Percentiles rank a stretch among this genome's conserved stretches.
These are phyloP conservation scores for Oligia latruncula DNA, from an alignment of 2,888 invertebrate genomes.

Conservation along the genomic window DNA sequence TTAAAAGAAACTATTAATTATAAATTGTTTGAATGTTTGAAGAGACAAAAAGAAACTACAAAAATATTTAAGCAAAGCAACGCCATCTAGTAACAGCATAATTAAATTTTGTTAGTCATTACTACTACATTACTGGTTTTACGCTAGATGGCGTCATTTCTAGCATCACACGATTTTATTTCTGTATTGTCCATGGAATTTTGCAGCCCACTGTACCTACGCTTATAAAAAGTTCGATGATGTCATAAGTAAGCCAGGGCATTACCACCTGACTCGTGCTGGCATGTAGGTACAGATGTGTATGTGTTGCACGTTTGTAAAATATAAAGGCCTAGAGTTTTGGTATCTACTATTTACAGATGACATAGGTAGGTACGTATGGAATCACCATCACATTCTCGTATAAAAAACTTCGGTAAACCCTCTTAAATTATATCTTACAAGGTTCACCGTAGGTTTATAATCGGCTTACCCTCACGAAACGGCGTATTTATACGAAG, in stretches of 20 bases:
- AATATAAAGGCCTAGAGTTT: constrained; percentile 18
- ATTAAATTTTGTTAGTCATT: too few species aligned
- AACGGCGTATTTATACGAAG: neutral
- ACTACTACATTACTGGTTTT: too few species aligned
- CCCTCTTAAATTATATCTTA: constrained; percentile 2
- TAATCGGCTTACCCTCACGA: neutral
- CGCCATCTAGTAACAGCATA: too few species aligned
- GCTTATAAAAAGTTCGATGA: constrained; percentile 58
- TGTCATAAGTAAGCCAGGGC: constrained; percentile 50
- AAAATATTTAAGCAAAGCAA: too few species aligned
- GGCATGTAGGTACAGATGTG: constrained; percentile 33
- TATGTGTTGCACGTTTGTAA: constrained; percentile 36
- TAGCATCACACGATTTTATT: too few species aligned
- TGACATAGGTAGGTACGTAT: neutral
- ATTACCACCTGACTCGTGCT: constrained; percentile 43
- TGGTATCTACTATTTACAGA: neutral
- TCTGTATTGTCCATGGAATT: too few species aligned
- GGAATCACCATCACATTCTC: neutral
- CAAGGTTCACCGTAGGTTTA: neutral
- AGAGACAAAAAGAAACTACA: too few species aligned
- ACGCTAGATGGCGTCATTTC: too few species aligned
- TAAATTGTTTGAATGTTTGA: too few species aligned
- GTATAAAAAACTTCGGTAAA: neutral
- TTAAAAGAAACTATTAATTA: too few species aligned
- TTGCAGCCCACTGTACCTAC: neutral